Evolutionary conservation across 2,797 vertebrate species (phyloP).

Genomic region (Tapera naevia): DNA sequence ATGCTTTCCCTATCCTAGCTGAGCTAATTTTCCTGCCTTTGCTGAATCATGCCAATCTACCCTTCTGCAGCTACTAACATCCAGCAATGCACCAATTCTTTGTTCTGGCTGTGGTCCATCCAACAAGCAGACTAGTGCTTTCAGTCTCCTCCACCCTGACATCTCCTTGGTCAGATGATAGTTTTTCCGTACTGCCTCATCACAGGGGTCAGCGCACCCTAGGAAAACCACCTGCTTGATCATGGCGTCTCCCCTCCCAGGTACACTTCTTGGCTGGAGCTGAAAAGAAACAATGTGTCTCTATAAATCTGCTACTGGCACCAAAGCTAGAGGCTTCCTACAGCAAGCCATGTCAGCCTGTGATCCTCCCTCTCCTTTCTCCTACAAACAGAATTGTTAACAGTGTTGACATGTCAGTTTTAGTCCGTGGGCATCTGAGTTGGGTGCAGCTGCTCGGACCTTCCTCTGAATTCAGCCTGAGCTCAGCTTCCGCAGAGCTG

Average conservation of each 20-base stretch:
- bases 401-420: not conserved
- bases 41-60: not conserved
- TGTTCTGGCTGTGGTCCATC: not conserved
- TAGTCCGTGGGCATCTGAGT: not conserved
- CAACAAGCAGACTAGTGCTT: not conserved
- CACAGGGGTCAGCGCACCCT: too few relatives aligned
- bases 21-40: not conserved
- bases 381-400: not conserved
- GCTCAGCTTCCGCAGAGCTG: not conserved
- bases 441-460: not conserved
- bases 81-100: not conserved
- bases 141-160: not conserved
- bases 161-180: not conserved
- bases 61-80: not conserved
- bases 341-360: not conserved
- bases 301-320: not conserved
- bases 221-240: too few relatives aligned
- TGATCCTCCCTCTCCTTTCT: not conserved
- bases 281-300: not conserved
- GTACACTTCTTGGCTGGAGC: not conserved
- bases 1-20: not conserved
- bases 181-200: too few relatives aligned
- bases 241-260: too few relatives aligned
- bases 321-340: not conserved
- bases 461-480: not conserved